These are phyloP conservation scores for Mizuhopecten yessoensis DNA, from an alignment of 1,140 invertebrate species.

Conservation along the genomic window DNA sequence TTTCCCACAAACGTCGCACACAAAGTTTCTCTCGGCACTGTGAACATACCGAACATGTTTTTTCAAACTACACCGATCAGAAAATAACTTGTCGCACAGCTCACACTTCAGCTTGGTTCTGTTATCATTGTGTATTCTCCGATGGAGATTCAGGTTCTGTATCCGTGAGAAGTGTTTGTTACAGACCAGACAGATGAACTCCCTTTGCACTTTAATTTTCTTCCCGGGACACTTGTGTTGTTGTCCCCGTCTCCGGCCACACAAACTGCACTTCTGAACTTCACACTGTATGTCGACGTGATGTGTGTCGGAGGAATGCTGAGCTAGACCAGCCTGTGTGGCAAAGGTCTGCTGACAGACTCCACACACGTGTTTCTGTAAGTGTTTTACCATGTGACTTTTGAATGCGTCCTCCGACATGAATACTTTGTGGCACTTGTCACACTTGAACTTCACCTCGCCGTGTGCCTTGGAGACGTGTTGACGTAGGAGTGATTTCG, in stretches of 20 bases:
- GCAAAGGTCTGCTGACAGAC: slow-evolving; percentile 43
- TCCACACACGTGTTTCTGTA: neutral
- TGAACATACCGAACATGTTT: slow-evolving; percentile 61
- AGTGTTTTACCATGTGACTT: neutral
- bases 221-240: neutral
- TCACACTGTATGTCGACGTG: neutral
- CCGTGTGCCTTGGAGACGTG: neutral
- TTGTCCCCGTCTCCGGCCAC: neutral
- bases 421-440: too few relatives aligned
- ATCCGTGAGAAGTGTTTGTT: slow-evolving; percentile 61
- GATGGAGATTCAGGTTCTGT: slow-evolving; percentile 68
- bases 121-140: slow-evolving; percentile 90
- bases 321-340: neutral
- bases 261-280: neutral
- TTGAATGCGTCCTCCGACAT: too few relatives aligned
- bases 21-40: slow-evolving; percentile 45
- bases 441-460: neutral
- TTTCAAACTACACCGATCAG: slow-evolving; percentile 77
- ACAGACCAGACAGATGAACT: slow-evolving; percentile 62
- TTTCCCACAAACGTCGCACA: slow-evolving; percentile 65
- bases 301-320: slow-evolving; percentile 1
- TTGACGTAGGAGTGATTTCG: neutral
- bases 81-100: slow-evolving; percentile 94
- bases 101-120: slow-evolving; percentile 86
- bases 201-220: slow-evolving; percentile 89